These are phyloP conservation scores for Rhorus exstirpatorius DNA, from an alignment of 2,888 invertebrate species.

Conservation along the genomic window DNA sequence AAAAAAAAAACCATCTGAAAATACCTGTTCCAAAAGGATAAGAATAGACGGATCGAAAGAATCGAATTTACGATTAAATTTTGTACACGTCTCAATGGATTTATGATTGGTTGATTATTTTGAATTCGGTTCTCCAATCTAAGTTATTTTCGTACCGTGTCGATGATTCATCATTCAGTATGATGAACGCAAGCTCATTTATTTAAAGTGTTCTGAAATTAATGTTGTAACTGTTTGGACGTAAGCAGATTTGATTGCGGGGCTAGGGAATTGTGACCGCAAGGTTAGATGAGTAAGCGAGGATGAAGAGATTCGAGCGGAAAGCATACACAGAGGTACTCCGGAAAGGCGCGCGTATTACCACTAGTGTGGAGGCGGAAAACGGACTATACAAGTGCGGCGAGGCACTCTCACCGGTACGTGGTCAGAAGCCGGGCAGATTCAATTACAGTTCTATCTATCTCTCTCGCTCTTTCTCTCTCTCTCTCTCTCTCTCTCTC, in stretches of 20 bases:
- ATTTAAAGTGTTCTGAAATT: constrained; percentile 23
- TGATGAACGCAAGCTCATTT: constrained; percentile 16
- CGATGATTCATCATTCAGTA: neutral
- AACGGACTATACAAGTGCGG: constrained; percentile 65
- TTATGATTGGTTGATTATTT: neutral
- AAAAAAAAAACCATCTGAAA: neutral
- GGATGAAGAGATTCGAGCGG: constrained; percentile 37
- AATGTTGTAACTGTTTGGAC: constrained; percentile 22
- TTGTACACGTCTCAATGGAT: neutral
- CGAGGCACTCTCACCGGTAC: constrained; percentile 73
- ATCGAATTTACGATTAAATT: neutral
- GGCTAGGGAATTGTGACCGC: constrained; percentile 47
- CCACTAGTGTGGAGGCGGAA: constrained; percentile 47
- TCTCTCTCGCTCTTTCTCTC: constrained; percentile 18
- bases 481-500: constrained; percentile 11
- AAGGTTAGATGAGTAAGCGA: constrained; percentile 24
- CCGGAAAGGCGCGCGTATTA: constrained; percentile 37
- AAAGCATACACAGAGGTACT: constrained; percentile 41
- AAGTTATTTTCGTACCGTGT: neutral
- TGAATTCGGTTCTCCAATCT: neutral
- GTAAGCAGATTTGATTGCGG: constrained; percentile 58
- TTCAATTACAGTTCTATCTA: constrained; percentile 76
- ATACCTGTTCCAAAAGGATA: neutral
- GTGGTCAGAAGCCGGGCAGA: constrained; percentile 79
- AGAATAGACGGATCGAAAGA: neutral